Base-by-base conservation (phyloP, 2,888 invertebrate genomes). In the Harpagoxenus sublaevis region DNA sequence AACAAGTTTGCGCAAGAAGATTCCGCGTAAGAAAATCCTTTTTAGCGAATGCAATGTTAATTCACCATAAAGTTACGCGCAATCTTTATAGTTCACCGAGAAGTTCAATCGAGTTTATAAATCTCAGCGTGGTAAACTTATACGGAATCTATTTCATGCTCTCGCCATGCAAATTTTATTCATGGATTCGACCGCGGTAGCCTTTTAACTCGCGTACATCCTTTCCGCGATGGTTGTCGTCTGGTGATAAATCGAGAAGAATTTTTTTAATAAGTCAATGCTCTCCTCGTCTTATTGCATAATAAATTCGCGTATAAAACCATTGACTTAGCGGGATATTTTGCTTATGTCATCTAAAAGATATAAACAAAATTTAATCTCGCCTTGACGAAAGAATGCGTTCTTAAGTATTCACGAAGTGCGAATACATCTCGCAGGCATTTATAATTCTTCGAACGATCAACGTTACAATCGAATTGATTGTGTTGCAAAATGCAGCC, bases 91-190 rank as follows among this genome's bases (percentile, higher is more conserved):
- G 55, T 78, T 55, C 55, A 15, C 31, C 9, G 55, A 70, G 55
- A 70, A 55, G 45, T 77, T 45, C 55, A 57, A 53, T n/a, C 53
- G 15, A 9, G n/a, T 55, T 78, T 70, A 78, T 77, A 12, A 74
- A 74, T 78, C 51, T 63, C 39, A 10, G 18, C n/a, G n/a, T 6
- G 42, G 42, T 45, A 55, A 70, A 45, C 31, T 70, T 70, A 55
- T 45, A 68, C 31, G 55, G 55, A 68, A 70, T 78, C 55, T 70
- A 57, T 78, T 78, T 70, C 78, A 45, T 57, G 31, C 31, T 78
- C 5, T 78, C 55, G 42, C 23, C 42, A 68, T 78, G 78, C 70
- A 78, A 70, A 68, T 78, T 78, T 78, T 78, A 78, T 78, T 70
- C 78, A 70, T 70, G n/a, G 31, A 42, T 78, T 68, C 70, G 42